Percentiles rank a stretch among this genome's conserved stretches.
Conservation (phyloP, 2,888 invertebrate genomes). For the Mayetiola destructor region DNA sequence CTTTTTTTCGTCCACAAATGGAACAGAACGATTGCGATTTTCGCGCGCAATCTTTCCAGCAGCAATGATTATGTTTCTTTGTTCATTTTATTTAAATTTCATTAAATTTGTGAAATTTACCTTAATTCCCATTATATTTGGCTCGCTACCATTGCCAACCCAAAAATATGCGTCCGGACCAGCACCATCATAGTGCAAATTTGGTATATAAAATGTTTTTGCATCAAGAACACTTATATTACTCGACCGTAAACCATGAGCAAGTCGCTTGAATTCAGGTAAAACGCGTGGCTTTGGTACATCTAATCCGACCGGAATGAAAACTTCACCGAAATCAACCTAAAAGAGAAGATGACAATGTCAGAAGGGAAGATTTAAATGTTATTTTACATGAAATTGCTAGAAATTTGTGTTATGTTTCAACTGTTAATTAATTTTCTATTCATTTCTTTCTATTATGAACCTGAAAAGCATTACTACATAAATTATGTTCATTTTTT, state of each 20-base stretch:
- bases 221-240: conserved; percentile 84
- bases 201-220: conserved; percentile 82
- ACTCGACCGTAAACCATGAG: conserved; percentile 78
- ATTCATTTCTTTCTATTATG: too few relatives aligned
- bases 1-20: too few relatives aligned
- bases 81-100: too few relatives aligned
- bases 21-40: too few relatives aligned
- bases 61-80: too few relatives aligned
- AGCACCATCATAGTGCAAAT: conserved; percentile 80
- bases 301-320: conserved; percentile 57
- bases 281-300: conserved; percentile 67
- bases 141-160: conserved; percentile 80
- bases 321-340: conserved; percentile 82
- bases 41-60: too few relatives aligned
- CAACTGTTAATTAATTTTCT: too few relatives aligned
- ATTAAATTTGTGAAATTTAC: too few relatives aligned
- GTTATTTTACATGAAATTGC: background rate
- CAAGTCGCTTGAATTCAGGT: conserved; percentile 73
- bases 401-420: too few relatives aligned
- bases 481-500: too few relatives aligned
- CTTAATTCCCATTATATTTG: conserved; percentile 67
- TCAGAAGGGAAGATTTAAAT: background rate
- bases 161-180: conserved; percentile 89
- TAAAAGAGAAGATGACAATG: conserved; percentile 38
- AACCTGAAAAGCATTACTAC: too few relatives aligned